Conservation (phyloP, 2,797 vertebrate genomes). For the Peromyscus nudipes region DNA sequence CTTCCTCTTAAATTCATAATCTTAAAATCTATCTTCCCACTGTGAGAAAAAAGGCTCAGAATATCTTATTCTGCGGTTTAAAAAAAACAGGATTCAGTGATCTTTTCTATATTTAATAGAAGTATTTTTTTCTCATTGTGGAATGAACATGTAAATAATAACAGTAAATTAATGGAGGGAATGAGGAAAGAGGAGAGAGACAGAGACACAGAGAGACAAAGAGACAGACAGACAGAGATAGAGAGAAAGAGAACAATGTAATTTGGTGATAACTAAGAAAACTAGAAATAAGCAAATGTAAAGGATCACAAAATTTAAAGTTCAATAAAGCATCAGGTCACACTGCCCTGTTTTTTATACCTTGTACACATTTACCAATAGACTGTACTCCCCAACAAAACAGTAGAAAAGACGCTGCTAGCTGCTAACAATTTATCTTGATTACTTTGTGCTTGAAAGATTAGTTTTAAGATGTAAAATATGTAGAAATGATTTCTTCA, state of each 20-base stretch:
- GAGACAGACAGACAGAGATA: neutral
- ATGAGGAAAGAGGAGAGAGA: neutral
- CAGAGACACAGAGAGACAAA: neutral
- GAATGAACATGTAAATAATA: neutral
- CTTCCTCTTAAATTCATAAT: neutral
- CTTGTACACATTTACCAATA: neutral
- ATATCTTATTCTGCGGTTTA: neutral
- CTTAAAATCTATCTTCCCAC: neutral
- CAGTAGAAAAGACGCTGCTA: constrained; percentile 71
- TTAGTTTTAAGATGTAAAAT: constrained; percentile 85
- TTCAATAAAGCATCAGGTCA: neutral
- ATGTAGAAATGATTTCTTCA: constrained; percentile 81
- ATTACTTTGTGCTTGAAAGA: constrained; percentile 73
- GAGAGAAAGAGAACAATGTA: neutral
- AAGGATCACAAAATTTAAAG: neutral
- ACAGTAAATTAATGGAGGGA: neutral
- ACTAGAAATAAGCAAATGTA: neutral
- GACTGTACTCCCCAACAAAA: neutral
- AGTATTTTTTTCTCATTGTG: neutral
- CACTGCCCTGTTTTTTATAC: neutral
- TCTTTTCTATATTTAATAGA: neutral
- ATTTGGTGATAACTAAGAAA: neutral
- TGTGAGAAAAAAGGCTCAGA: neutral
- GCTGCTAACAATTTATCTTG: constrained; percentile 75
- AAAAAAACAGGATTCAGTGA: neutral